Percentiles rank a stretch among this genome's conserved stretches.
Conservation (phyloP, 2,113 vertebrate genomes). For the Pollimyrus isidori region DNA sequence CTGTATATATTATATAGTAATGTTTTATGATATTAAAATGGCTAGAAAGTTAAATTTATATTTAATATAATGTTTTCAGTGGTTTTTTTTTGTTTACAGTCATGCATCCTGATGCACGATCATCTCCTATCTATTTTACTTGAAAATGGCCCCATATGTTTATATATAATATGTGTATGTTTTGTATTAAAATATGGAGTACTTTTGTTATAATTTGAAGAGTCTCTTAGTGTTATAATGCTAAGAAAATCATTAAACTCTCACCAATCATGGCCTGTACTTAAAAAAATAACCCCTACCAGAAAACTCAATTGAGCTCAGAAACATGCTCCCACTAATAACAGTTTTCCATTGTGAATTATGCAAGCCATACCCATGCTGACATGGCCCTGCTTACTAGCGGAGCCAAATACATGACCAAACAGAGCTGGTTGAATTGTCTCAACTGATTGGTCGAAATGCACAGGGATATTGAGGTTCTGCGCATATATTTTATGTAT, state of each 20-base stretch:
- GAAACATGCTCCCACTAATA: neutral
- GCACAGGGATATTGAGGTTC: neutral
- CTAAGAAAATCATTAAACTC: neutral
- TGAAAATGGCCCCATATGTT: conserved; percentile 28
- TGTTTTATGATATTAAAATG: neutral
- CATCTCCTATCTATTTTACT: conserved; percentile 31
- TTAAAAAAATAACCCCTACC: neutral
- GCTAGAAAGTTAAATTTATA: neutral
- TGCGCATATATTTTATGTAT: neutral
- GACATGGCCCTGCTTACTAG: too few relatives aligned
- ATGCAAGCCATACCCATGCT: too few relatives aligned
- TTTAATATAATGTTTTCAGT: conserved; percentile 50
- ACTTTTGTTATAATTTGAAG: neutral
- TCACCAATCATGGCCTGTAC: neutral
- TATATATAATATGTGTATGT: conserved; percentile 8
- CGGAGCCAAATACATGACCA: too few relatives aligned
- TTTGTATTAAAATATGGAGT: conserved; percentile 12
- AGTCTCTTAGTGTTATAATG: neutral
- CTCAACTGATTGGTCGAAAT: neutral
- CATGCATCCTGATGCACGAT: conserved; percentile 23
- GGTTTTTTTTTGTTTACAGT: conserved; percentile 46
- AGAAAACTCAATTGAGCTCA: neutral
- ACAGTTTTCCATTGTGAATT: too few relatives aligned
- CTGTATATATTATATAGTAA: conserved; percentile 42
- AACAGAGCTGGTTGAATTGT: too few relatives aligned